phyloP scores from a whole-genome alignment of 92 coral and sea anemone species.

The Chrysogorgia sp. region DNA sequence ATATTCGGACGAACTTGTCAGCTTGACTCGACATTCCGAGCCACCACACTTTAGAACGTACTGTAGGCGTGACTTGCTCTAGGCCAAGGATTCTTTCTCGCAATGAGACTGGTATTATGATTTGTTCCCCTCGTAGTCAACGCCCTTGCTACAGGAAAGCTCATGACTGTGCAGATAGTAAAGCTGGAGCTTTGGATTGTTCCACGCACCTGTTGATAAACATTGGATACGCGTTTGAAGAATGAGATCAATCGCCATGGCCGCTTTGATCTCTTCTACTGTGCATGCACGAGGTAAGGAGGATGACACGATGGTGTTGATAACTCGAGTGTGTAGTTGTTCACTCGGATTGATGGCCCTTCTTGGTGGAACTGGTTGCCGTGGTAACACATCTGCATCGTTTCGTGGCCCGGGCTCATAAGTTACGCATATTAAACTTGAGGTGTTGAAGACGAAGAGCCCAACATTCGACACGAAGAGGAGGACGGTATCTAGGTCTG shows the following conservation, averaged over 20 bases:
- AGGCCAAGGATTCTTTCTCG: constrained; percentile 8
- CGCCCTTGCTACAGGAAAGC: constrained; percentile 2
- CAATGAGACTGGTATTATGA: neutral
- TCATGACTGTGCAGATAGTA: too few relatives aligned
- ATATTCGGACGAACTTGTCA: too few relatives aligned
- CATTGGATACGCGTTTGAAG: too few relatives aligned
- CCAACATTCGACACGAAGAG: neutral
- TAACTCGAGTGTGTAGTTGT: too few relatives aligned
- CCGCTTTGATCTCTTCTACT: neutral
- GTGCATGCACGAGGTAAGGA: too few relatives aligned
- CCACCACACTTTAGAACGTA: too few relatives aligned
- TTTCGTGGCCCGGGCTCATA: neutral
- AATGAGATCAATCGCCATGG: neutral
- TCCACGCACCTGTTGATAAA: neutral
- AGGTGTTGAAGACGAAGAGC: too few relatives aligned
- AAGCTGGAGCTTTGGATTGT: neutral
- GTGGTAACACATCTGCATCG: neutral
- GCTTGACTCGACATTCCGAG: too few relatives aligned
- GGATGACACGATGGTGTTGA: neutral
- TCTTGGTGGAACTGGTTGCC: constrained; percentile 1
- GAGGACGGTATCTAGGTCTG: neutral
- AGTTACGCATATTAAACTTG: too few relatives aligned
- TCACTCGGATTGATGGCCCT: too few relatives aligned
- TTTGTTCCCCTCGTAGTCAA: constrained; percentile 5
- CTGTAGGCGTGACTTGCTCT: too few relatives aligned